Base-by-base conservation (phyloP, 2,113 vertebrate genomes). In the Seriola dumerili region DNA sequence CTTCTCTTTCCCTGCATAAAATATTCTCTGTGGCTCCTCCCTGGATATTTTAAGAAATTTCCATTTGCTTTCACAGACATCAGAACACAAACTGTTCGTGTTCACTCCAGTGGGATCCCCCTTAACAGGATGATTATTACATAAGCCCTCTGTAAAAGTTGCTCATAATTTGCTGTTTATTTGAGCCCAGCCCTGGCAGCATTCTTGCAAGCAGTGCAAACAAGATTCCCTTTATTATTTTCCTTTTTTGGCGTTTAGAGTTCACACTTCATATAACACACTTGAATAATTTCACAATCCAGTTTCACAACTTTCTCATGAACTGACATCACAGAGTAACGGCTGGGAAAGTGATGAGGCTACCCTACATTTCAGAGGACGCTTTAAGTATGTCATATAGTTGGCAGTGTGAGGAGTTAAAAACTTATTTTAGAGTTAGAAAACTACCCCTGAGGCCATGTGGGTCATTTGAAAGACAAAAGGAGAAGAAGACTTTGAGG, bases 231-330 rank as follows among this genome's bases (percentile, higher is more conserved):
- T 71, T 78, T 9, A 42, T 32, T 38, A 57, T 3, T 65, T 61
- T 5, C 70, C 65, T 77, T 84, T 64, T 76, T 58, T 8, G 32
- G 54, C 6, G 16, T n/a, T 40, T 10, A 8, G 5, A 48, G 13
- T 48, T 61, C n/a, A 58, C 40, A 11, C 3, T 29, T 57, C 78
- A 23, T 25, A 64, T 77, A 75, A 82, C 52, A 72, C 52, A 55
- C 48, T 72, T 23, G 8, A 68, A 58, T 14, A 25, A 66, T 88
- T 88, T 88, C 76, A 34, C 63, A 86, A 85, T 78, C 65, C n/a
- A 66, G n/a, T 87, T 90, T 88, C 3, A 14, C 44, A 85, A 88
- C 48, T 84, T 86, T 85, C 81, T 42, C 13, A 34, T 36, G 46
- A 81, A 86, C 42, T 36, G 34, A 70, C 62, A 62, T 72, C 65